phyloP scores from a whole-genome alignment of 1,140 invertebrate genomes.

The Meloidogyne exigua region DNA sequence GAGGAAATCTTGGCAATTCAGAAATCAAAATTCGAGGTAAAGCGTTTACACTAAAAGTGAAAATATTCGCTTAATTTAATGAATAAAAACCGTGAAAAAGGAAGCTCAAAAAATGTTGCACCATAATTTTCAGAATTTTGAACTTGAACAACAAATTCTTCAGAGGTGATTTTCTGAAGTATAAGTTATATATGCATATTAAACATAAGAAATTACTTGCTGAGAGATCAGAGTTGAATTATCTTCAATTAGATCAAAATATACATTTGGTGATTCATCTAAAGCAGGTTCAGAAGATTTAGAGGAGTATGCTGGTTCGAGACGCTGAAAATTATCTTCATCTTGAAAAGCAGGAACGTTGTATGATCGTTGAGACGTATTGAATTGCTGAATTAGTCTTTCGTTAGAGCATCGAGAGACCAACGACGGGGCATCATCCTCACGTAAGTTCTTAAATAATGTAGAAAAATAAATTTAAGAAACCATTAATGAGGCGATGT shows the following conservation, averaged over 20 bases:
- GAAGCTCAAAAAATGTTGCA: background rate
- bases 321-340: background rate
- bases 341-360: slow-evolving; percentile 14
- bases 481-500: slow-evolving; percentile 10
- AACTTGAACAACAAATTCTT: background rate
- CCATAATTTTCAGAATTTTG: background rate
- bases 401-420: background rate
- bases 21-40: background rate
- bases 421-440: background rate
- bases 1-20: background rate
- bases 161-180: background rate
- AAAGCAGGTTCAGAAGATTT: background rate
- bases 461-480: background rate
- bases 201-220: background rate
- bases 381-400: background rate
- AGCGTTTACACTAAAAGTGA: background rate
- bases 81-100: background rate
- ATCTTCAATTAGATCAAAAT: background rate
- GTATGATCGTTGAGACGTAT: slow-evolving; percentile 21
- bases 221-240: background rate
- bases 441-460: background rate
- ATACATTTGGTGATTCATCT: background rate
- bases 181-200: background rate
- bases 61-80: background rate
- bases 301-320: background rate